phyloP scores from a whole-genome alignment of 2,888 invertebrate genomes.

The Netelia fuscicornis region DNA sequence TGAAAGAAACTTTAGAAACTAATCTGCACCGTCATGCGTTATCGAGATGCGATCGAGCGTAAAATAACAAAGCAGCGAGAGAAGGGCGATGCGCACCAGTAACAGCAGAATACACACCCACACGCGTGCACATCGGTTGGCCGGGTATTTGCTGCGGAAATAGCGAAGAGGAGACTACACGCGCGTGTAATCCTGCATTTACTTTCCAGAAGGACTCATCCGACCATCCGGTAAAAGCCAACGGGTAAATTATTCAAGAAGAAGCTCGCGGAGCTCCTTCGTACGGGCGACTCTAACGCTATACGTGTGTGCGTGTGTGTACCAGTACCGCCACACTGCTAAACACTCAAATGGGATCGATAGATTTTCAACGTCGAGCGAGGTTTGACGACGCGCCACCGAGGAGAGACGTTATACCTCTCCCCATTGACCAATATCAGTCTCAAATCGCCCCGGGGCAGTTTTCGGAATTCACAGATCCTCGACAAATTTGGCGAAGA shows the following conservation, averaged over 20 bases:
- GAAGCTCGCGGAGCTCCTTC: conserved; percentile 4
- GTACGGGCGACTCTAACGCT: conserved; percentile 9
- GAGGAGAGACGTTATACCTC: neutral
- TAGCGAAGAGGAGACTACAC: neutral
- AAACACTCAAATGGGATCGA: conserved; percentile 60
- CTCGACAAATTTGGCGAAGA: neutral
- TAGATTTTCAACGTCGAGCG: conserved; percentile 61
- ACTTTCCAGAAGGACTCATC: conserved; percentile 32
- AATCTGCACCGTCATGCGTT: conserved; percentile 31
- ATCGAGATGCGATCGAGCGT: conserved; percentile 55
- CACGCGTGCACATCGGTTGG: neutral
- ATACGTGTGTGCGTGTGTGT: conserved; percentile 3
- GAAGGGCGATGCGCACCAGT: neutral
- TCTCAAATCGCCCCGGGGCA: neutral
- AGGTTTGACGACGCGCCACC: conserved; percentile 38
- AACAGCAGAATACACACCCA: neutral
- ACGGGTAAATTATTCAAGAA: conserved; percentile 51
- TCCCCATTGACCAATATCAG: neutral
- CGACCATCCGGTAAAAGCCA: conserved; percentile 1
- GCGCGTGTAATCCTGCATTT: conserved; percentile 10
- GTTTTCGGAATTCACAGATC: neutral
- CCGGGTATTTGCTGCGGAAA: neutral
- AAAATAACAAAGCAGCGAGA: conserved; percentile 29
- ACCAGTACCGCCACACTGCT: neutral
- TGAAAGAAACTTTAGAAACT: conserved; percentile 36